Base-by-base conservation (phyloP, 2,888 invertebrate species). In the Parnassius orleans region DNA sequence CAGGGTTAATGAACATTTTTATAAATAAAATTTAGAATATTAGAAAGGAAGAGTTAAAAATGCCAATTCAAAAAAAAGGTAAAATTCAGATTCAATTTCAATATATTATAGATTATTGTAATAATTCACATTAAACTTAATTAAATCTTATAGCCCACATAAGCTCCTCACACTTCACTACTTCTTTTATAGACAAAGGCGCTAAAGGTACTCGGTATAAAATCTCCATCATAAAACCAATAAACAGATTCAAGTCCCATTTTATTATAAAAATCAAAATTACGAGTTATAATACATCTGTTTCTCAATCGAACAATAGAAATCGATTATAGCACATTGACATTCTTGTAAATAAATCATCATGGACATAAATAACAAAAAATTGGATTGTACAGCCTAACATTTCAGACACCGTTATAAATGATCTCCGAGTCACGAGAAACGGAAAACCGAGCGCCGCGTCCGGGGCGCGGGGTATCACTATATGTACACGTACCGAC, bases 241-340 rank as follows among this genome's bases (percentile, higher is more conserved):
- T 90, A 88, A 90, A 90, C 89, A 90, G 90, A 90, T 90, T 90
- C 90, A 89, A 90, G 90, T 90, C 90, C 90, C 90, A 90, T 90
- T 90, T 90, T 90, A 90, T 90, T 90, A 90, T 90, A 90, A 90
- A 90, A 90, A 90, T 90, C 90, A 90, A 90, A 90, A 90, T 90
- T 89, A 90, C 90, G 90, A 89, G 88, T 89, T 90, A 90, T 90
- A 88, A 90, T 90, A 90, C 90, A 90, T 89, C 86, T 87, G 84
- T 80, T 84, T 82, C 79, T 84, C 87, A 84, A 87, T 88, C 88
- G 89, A 90, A 87, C 89, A 87, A 84, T 87, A 87, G 86, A 87
- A 83, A 87, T 88, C 87, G 87, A 87, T 80, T 81, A 83, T 83
- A 83, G 88, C 87, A 87, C 90, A 85, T 87, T 80, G 87, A 86